Percentiles rank a stretch among this genome's conserved stretches.
phyloP scores from a whole-genome alignment of 2,888 invertebrate species.

The Himalopsyche tibetana region DNA sequence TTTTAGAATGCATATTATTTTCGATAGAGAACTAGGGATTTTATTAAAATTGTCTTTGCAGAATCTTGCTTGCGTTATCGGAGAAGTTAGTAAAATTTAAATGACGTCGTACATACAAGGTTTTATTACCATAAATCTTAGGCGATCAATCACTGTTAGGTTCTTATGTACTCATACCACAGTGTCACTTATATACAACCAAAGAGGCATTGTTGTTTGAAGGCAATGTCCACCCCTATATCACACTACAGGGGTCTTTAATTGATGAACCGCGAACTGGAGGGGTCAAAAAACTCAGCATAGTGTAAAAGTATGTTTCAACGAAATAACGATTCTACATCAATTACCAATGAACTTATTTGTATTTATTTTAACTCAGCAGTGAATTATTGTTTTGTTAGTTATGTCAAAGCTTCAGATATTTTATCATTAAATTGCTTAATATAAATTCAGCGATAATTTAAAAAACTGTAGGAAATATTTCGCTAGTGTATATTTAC shows the following conservation, averaged over 20 bases:
- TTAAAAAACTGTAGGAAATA: no score
- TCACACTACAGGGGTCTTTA: slow-evolving; percentile 41
- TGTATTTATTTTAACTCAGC: no score
- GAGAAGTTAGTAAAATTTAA: slow-evolving; percentile 32
- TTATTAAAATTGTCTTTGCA: background rate
- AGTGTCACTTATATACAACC: slow-evolving; percentile 48
- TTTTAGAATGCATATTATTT: no score
- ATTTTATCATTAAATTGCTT: no score
- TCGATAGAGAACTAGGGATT: no score
- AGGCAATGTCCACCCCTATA: slow-evolving; percentile 59
- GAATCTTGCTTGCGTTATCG: background rate
- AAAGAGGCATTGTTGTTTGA: slow-evolving; percentile 55
- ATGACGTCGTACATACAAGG: slow-evolving; percentile 16
- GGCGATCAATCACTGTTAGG: slow-evolving; percentile 55
- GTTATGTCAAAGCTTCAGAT: no score
- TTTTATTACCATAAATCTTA: slow-evolving; percentile 40
- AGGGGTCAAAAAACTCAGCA: background rate
- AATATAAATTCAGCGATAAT: no score
- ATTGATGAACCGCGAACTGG: slow-evolving; percentile 30
- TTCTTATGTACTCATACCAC: slow-evolving; percentile 55
- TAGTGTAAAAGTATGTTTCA: no score
- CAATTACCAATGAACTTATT: no score
- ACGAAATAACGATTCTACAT: no score
- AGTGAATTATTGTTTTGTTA: no score
- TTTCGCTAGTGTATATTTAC: no score